Percentiles rank a stretch among this genome's conserved stretches.
Conservation (phyloP, 2,888 invertebrate species). For the Branchipolynoe longqiensis region DNA sequence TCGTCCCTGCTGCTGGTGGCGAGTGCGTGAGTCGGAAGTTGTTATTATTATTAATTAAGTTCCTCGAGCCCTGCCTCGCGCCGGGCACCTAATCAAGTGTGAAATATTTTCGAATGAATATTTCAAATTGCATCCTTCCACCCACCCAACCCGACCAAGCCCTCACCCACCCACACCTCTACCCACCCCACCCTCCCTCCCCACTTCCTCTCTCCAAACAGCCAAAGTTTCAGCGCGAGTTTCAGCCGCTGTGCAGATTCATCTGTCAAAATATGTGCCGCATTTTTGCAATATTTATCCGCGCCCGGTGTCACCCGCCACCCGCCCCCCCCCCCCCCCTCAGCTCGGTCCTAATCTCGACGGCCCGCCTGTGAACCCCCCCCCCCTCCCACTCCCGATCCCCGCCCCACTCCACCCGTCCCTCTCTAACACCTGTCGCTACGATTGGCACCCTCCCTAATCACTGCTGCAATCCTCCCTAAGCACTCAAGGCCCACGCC, state of each 20-base stretch:
- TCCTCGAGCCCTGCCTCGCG: slow-evolving; percentile 19
- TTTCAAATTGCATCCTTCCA: slow-evolving; percentile 55
- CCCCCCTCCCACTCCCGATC: neutral
- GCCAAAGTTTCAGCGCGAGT: no score
- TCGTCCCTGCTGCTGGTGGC: slow-evolving; percentile 5
- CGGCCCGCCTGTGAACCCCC: neutral
- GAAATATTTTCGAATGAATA: slow-evolving; percentile 56
- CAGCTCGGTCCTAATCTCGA: neutral
- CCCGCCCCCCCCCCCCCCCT: no score
- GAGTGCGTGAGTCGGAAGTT: slow-evolving; percentile 49
- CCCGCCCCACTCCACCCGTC: no score
- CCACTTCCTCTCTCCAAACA: no score
- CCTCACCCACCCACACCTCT: no score
- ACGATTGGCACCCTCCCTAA: neutral
- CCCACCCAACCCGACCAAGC: no score
- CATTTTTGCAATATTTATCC: slow-evolving; percentile 45
- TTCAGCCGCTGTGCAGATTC: slow-evolving; percentile 22
- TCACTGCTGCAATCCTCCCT: neutral
- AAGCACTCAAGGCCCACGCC: no score
- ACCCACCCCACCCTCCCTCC: no score
- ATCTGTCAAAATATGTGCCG: slow-evolving; percentile 46
- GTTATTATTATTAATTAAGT: slow-evolving; percentile 56
- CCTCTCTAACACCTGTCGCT: no score
- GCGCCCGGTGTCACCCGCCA: neutral
- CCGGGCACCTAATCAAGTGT: slow-evolving; percentile 51